Evolutionary conservation across 2,888 invertebrate genomes (phyloP).

Genomic region (Malthinus seriepunctatus): DNA sequence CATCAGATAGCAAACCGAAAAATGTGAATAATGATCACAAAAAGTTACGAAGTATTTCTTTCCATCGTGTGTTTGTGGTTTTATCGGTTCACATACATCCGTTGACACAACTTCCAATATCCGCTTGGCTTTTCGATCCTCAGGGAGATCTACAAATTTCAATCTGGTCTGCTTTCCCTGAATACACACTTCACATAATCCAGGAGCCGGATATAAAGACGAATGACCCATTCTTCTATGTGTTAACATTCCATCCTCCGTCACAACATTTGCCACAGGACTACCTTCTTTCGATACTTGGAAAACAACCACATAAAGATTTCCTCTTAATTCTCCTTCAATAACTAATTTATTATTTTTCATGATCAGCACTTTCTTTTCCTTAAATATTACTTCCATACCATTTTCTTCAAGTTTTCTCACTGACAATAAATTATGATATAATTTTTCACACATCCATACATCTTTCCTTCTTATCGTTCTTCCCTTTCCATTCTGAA

Average conservation of each 20-base stretch:
- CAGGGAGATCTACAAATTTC: slow-evolving; percentile 15
- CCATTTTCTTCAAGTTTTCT: slow-evolving; percentile 22
- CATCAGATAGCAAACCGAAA: slow-evolving; percentile 9
- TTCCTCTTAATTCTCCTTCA: slow-evolving; percentile 4
- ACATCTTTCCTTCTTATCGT: slow-evolving; percentile 12
- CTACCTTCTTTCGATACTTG: no score
- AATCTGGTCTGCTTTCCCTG: slow-evolving; percentile 21
- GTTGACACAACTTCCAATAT: slow-evolving; percentile 27
- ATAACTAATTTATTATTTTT: not conserved
- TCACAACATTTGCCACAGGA: no score
- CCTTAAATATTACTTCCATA: slow-evolving; percentile 2
- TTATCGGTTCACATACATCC: slow-evolving; percentile 26
- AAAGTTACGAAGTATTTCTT: slow-evolving; percentile 20
- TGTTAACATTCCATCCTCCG: no score
- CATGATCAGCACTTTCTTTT: slow-evolving; percentile 8
- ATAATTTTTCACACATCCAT: slow-evolving; percentile 24
- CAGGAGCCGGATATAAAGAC: no score
- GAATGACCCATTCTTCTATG: no score
- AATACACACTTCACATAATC: slow-evolving; percentile 21
- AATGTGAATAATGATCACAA: slow-evolving; percentile 20
- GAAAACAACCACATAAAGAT: not conserved
- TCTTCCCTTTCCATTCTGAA: slow-evolving; percentile 17
- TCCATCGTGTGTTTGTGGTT: slow-evolving; percentile 11
- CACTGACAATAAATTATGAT: slow-evolving; percentile 23
- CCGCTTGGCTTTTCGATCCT: slow-evolving; percentile 26